Evolutionary conservation across 2,888 invertebrate genomes (phyloP).

Genomic region (Trichacis sp.): DNA sequence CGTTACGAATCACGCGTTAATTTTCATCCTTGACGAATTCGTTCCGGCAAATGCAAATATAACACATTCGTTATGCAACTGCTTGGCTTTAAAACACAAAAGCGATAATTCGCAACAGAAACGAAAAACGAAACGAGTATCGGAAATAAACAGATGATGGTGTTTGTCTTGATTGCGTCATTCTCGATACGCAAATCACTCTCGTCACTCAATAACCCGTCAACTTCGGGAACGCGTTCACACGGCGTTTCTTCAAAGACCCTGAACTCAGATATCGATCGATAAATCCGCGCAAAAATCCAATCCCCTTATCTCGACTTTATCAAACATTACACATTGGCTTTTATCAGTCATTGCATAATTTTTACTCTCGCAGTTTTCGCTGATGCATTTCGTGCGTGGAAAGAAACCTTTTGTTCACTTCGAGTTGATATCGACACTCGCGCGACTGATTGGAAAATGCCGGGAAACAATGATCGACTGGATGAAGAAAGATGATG

Average conservation of each 20-base stretch:
- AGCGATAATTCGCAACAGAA: conserved; percentile 2
- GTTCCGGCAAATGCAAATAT: no score
- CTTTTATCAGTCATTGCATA: no score
- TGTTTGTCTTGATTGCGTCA: conserved; percentile 29
- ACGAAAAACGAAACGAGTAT: conserved; percentile 12
- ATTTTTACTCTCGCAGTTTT: neutral
- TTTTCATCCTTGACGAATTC: no score
- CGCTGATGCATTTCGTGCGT: no score
- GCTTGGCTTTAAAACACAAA: neutral
- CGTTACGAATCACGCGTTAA: no score
- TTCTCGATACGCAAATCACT: conserved; percentile 31
- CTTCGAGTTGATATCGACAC: no score
- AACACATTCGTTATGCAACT: neutral
- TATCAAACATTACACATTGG: no score
- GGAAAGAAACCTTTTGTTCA: no score
- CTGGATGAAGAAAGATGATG: conserved; percentile 1
- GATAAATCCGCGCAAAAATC: no score
- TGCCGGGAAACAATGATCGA: neutral
- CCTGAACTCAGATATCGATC: no score
- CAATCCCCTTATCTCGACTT: no score
- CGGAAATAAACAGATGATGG: neutral
- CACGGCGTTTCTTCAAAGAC: conserved; percentile 1
- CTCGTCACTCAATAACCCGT: neutral
- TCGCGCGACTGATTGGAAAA: neutral
- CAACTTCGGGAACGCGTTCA: conserved; percentile 13